Base-by-base conservation (phyloP, 2,888 invertebrate species). In the Yponomeuta evonymella region DNA sequence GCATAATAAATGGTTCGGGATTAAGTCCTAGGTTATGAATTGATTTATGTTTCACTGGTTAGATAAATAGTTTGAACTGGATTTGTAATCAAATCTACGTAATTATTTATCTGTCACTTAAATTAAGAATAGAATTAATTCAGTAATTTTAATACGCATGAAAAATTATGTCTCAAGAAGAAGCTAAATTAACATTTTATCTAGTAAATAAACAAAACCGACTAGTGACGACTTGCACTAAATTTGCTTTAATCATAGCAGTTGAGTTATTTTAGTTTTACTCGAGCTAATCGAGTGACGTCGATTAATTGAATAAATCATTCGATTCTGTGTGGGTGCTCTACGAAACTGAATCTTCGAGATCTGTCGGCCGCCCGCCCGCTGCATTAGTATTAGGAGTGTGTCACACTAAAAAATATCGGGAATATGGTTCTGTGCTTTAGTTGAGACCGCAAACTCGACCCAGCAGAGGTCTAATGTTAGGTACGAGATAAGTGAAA, bases 261-360 rank as follows among this genome's bases (percentile, higher is more conserved):
- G 33, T 67, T 11, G 23, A 68, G 29, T 51, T 68, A 68, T 68
- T 68, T 68, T 51, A 29, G 68, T 51, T 68, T 68, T 68, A 68
- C 30, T 51, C 30, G 70, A 72, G 64, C 69, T 67, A 29, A 30
- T 51, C 70, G 68, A 68, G 64, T 68, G 30, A 73, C 76, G 75
- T 76, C 76, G 76, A 78, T 78, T 78, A 78, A 82, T 83, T 78
- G 77, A 81, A 81, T 79, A 82, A 79, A 83, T 83, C 80, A 80
- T 78, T 79, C 76, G 77, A 79, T 81, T 81, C 77, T 76, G 74
- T 75, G 74, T 43, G 15, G 76, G 72, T 78, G 81, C 81, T 85
- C 82, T 79, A 82, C 79, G 81, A 81, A 84, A 85, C 81, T 79
- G 81, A 82, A 85, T 84, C 79, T 81, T 75, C 70, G 75, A 79